These are phyloP conservation scores for Parthenolecanium corni DNA, from an alignment of 2,888 invertebrate genomes.

Conservation along the genomic window DNA sequence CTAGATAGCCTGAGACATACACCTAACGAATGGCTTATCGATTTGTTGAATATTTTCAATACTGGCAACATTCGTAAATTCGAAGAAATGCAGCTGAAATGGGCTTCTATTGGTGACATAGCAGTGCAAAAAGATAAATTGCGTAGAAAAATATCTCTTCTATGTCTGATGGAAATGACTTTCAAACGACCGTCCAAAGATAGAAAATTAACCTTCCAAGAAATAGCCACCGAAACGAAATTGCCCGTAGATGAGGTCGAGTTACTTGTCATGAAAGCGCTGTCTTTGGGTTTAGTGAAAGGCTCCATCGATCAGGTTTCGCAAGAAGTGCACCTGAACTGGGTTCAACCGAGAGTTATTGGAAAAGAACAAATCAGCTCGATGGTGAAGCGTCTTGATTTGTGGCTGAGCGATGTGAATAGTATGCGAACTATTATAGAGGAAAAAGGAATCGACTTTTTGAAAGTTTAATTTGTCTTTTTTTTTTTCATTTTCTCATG, in stretches of 20 bases:
- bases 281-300: constrained; percentile 83
- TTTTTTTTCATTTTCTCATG: background rate
- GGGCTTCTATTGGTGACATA: constrained; percentile 73
- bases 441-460: constrained; percentile 63
- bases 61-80: constrained; percentile 67
- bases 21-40: constrained; percentile 74
- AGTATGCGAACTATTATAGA: constrained; percentile 61
- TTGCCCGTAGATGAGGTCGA: constrained; percentile 81
- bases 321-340: constrained; percentile 61
- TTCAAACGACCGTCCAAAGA: constrained; percentile 31
- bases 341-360: constrained; percentile 75
- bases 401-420: constrained; percentile 62
- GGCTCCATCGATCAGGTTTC: constrained; percentile 91
- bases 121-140: constrained; percentile 67
- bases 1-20: constrained; percentile 71
- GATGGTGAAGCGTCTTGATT: constrained; percentile 58
- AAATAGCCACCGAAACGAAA: constrained; percentile 76
- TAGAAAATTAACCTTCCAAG: constrained; percentile 62
- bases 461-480: constrained; percentile 50
- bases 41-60: constrained; percentile 76
- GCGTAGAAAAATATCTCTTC: constrained; percentile 82
- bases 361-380: constrained; percentile 51
- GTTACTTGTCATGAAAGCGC: constrained; percentile 91
- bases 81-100: constrained; percentile 57
- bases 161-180: constrained; percentile 85